Evolutionary conservation across 2,113 vertebrate genomes (phyloP), one percentile per base, ranked within the genome.

Genomic region (Protobothrops mucrosquamatus): DNA sequence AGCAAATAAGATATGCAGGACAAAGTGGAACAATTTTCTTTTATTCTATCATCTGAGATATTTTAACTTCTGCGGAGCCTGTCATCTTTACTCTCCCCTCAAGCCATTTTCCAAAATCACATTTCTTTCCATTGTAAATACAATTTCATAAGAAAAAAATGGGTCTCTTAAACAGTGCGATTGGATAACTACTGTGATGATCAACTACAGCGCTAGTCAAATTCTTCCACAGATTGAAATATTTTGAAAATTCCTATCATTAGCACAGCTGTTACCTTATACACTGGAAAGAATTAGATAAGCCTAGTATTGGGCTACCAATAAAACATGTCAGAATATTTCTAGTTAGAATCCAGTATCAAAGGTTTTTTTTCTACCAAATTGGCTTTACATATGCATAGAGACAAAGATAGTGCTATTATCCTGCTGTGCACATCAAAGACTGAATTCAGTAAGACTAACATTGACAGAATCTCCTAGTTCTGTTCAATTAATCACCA

Each of bases 61-160:
- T 1, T 3, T 91, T 88, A 89, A 56, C 0, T 0, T 74, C 87
- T 0, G 0, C 87, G 87, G 92, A 93, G 52, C 12, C 22, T 52
- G 56, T 26, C 34, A 92, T 90, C 88, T 93, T 89, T 55, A 9
- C 87, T 20, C 91, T 87, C 52, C 52, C 85, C 88, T 85, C 89
- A 54, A 74, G 87, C 39, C 0, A 85, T 57, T 87, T 64, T 96
- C 91, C 95, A 92, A 0, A 74, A 46, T 88, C 92, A n/a, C 89
- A 87, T 46, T 91, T 34, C 9, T 54, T 85, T 54, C 69, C 90
- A 93, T 90, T 92, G 86, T n/a, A 24, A 90, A 94, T 93, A 64
- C 46, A 85, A 89, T 55, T 92, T 51, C 52, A 92, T 74, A 48
- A 56, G 74, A 46, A 85, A 93, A 56, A 81, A 89, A 20, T 39